These are phyloP conservation scores for Crematogaster levior DNA, from an alignment of 2,888 invertebrate species.

Conservation along the genomic window DNA sequence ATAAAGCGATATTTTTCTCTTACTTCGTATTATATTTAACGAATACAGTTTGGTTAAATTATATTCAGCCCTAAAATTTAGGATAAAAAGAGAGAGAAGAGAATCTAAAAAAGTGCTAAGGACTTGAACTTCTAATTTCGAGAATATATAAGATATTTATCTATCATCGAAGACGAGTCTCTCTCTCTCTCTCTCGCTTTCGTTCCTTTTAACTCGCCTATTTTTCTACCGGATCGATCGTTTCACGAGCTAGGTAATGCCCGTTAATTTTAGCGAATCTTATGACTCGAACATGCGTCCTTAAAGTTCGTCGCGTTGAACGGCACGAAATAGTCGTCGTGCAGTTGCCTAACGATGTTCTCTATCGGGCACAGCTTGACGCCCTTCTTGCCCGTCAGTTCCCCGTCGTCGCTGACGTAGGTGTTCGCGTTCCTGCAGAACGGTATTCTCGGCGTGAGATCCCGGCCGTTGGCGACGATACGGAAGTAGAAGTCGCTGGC, in stretches of 20 bases:
- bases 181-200: background rate
- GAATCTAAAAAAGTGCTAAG: conserved; percentile 20
- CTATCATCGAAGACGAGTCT: conserved; percentile 9
- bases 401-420: conserved; percentile 86
- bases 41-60: conserved; percentile 7
- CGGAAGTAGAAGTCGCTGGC: conserved; percentile 93
- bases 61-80: background rate
- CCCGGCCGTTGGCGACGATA: conserved; percentile 94
- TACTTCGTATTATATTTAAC: conserved; percentile 2
- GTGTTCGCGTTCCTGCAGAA: conserved; percentile 91
- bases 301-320: conserved; percentile 96
- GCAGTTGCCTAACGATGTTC: conserved; percentile 94
- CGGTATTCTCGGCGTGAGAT: conserved; percentile 92
- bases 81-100: conserved; percentile 32
- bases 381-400: conserved; percentile 84
- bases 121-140: conserved; percentile 10
- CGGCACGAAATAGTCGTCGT: conserved; percentile 93
- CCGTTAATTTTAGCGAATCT: conserved; percentile 17
- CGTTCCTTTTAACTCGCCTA: conserved; percentile 34
- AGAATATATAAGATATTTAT: background rate
- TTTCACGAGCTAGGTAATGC: background rate
- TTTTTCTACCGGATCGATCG: background rate
- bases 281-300: conserved; percentile 89
- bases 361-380: conserved; percentile 93
- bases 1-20: background rate